Base-by-base conservation (phyloP, 1,140 invertebrate genomes). In the Drosophila sproati region DNA sequence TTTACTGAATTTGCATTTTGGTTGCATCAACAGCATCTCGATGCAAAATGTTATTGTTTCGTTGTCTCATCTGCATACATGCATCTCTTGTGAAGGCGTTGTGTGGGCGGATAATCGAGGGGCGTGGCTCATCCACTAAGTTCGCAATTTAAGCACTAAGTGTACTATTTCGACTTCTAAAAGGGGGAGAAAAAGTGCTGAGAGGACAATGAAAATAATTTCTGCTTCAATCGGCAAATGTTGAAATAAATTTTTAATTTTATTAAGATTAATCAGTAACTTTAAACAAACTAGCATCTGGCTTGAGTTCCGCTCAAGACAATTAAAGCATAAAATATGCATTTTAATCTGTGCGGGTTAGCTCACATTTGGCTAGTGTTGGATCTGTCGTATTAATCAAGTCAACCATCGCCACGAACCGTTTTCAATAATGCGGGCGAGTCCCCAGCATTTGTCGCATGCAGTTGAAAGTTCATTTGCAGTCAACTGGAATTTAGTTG, bases 161-260 rank as follows among this genome's bases (percentile, higher is more conserved):
- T 82, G 71, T 77, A 60, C 64, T 77, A 41, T 56, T 8, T 8
- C 10, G 10, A 39, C 37, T 39, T 8, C 7, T 8, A 39, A 10
- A 8, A 39, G 37, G 6, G 39, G 2, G n/a, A n/a, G n/a, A 10
- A 10, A 41, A 41, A 1, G 20, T 20, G 20, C 20, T 20, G 20
- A 20, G 20, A 20, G 20, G 37, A 34, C 47, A 45, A 34, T 50
- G 60, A 57, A 35, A 62, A 78, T 80, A 82, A 82, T 88, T 88
- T 82, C 66, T 77, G 73, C 83, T 80, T 88, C 80, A 88, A 60
- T 83, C 80, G 79, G 54, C 79, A 80, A 88, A 77, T 80, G 80
- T 88, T 66, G 80, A 20, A 20, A 20, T 88, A 83, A 80, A 88
- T 88, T 88, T 88, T 78, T 83, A 74, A 88, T 83, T 88, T 83